A percentile compares a stretch with the other conserved stretches of the same genome.
Evolutionary conservation across 2,797 vertebrate species (phyloP).

Genomic region (Mormyrops attenuatus): DNA sequence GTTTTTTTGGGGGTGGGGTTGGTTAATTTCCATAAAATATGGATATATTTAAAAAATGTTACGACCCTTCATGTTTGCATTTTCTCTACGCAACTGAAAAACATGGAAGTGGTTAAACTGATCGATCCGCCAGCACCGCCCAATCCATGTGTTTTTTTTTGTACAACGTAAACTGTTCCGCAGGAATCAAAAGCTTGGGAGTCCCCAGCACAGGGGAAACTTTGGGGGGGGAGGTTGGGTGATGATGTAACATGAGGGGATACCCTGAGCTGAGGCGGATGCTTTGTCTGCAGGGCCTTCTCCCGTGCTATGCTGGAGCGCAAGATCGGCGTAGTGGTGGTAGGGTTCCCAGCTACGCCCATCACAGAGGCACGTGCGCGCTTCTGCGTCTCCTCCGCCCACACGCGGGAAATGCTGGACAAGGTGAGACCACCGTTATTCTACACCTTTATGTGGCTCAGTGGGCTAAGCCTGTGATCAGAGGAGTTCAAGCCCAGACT

Average conservation of each 20-base stretch:
- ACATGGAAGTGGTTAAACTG: not conserved
- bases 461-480: not conserved
- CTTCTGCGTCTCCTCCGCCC: constrained; percentile 81
- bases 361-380: constrained; percentile 82
- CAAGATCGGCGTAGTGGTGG: constrained; percentile 83
- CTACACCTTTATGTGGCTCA: not conserved
- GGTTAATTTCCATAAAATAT: not conserved
- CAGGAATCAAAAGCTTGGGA: not conserved
- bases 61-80: not conserved
- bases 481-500: not conserved
- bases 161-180: not conserved
- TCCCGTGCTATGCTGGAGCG: constrained; percentile 73
- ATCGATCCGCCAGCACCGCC: not conserved
- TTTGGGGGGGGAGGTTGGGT: not conserved
- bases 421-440: constrained; percentile 55
- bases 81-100: not conserved
- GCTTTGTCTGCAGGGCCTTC: constrained; percentile 67
- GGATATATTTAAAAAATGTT: not conserved
- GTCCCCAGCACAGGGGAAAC: not conserved
- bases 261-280: not conserved
- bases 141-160: not conserved
- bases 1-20: not conserved
- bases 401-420: constrained; percentile 79
- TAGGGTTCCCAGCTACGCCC: constrained; percentile 87
- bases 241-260: not conserved